phyloP scores from a whole-genome alignment of 2,888 invertebrate species.

The Mesoligia furuncula region DNA sequence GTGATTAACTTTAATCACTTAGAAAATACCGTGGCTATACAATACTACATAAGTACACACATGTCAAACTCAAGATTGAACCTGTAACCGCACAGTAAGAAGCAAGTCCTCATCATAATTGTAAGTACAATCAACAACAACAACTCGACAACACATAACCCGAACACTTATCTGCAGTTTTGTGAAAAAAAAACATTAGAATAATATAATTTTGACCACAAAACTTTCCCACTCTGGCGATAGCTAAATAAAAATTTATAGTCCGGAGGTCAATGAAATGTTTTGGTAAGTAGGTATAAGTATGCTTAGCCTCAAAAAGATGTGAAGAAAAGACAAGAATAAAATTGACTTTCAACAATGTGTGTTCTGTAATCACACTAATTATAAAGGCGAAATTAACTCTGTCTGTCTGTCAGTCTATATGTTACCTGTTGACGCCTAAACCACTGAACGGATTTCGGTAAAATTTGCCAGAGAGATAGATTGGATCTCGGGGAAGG shows the following conservation, averaged over 20 bases:
- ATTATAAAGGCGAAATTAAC: too few species aligned
- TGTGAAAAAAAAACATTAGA: neutral
- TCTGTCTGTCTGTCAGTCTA: too few species aligned
- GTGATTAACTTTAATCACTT: neutral
- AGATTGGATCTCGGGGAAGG: too few species aligned
- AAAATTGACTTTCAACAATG: neutral
- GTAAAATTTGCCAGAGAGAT: too few species aligned
- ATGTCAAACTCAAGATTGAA: neutral
- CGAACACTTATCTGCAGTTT: neutral
- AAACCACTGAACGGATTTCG: too few species aligned
- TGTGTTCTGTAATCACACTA: neutral
- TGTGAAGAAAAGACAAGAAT: neutral
- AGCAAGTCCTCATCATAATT: neutral
- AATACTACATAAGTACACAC: neutral
- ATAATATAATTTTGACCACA: slow-evolving; percentile 10
- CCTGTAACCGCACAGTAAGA: neutral
- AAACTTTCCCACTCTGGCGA: neutral
- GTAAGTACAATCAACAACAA: too few species aligned
- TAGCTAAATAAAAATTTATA: neutral
- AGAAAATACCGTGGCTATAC: neutral
- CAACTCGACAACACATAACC: too few species aligned
- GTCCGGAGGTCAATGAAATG: neutral
- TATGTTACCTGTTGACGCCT: too few species aligned
- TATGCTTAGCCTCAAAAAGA: neutral
- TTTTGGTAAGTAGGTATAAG: neutral